A percentile compares a stretch with the other conserved stretches of the same genome.
Conservation (phyloP, 2,797 vertebrate species). For the Muscicapa comitata region DNA sequence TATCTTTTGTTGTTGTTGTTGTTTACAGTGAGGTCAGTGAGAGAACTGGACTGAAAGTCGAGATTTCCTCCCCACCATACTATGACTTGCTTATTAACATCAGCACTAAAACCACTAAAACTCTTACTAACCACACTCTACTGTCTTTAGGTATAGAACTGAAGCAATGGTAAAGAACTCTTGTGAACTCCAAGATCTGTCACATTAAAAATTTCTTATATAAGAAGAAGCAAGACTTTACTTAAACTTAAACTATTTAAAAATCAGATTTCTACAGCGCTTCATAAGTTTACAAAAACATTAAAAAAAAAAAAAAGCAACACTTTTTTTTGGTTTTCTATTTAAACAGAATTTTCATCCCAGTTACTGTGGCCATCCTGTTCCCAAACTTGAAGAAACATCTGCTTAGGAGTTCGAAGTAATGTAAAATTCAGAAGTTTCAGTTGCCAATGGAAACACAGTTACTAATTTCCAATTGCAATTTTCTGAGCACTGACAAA, state of each 20-base stretch:
- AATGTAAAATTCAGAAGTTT: background rate
- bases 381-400: background rate
- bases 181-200: background rate
- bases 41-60: background rate
- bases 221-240: background rate
- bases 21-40: background rate
- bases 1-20: too few species aligned
- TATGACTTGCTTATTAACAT: background rate
- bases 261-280: background rate
- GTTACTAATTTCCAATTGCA: background rate
- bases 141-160: background rate
- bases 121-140: background rate
- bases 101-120: background rate
- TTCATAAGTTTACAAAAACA: background rate
- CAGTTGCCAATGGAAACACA: background rate
- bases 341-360: background rate
- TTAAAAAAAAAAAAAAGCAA: background rate
- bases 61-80: background rate
- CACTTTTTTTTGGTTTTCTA: too few species aligned
- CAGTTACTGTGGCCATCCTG: background rate
- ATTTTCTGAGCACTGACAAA: background rate
- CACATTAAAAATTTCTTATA: background rate
- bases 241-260: background rate
- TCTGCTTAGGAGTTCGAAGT: background rate
- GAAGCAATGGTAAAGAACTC: background rate